Conservation (phyloP, 2,888 invertebrate species). For the Ganaspis brasiliensis region DNA sequence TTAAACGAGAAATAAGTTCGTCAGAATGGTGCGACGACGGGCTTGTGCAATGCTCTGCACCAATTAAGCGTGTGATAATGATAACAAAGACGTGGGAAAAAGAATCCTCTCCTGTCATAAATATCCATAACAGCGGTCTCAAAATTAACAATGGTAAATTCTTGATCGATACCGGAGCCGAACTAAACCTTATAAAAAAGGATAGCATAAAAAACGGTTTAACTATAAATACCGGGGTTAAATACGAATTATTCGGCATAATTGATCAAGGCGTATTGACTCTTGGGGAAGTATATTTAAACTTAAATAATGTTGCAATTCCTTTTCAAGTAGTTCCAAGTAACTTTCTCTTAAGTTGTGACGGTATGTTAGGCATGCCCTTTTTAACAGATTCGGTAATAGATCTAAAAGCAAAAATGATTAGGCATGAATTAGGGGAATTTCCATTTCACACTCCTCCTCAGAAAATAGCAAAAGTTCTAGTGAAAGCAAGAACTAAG, state of each 20-base stretch:
- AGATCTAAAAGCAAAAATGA: neutral
- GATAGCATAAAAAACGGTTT: neutral
- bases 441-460: neutral
- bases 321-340: neutral
- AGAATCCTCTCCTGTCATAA: neutral
- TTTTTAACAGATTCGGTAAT: neutral
- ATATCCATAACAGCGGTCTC: neutral
- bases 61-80: neutral
- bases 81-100: neutral
- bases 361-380: neutral
- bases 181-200: neutral
- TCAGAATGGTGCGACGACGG: constrained; percentile 14
- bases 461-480: neutral
- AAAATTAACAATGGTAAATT: neutral
- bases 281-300: neutral
- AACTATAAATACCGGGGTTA: neutral
- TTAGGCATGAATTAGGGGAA: neutral
- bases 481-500: neutral
- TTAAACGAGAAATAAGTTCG: neutral
- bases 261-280: neutral
- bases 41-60: neutral
- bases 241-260: neutral
- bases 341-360: neutral
- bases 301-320: neutral
- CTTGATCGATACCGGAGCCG: neutral